Evolutionary conservation across 2,797 vertebrate genomes (phyloP), one percentile per base, ranked within the genome.

Genomic region (Graptemys geographica): DNA sequence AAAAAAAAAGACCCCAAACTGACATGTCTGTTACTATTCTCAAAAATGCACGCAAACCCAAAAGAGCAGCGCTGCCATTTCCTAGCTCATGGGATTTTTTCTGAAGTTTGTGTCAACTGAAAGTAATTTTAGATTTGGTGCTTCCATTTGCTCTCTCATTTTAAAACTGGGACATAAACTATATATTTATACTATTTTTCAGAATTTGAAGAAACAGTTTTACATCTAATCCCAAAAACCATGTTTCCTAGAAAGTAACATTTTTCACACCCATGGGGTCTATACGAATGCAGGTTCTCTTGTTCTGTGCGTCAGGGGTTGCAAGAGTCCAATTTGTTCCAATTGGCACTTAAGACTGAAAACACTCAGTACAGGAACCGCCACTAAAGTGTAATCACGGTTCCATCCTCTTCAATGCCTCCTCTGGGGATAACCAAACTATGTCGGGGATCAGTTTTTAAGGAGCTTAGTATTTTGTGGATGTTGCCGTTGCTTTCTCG

Each of bases 341-440:
- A 94, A 57, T 92, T 94, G 95, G 97, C 96, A 97, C 95, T 97
- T 97, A 95, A 94, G 97, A 96, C 94, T 93, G 87, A 90, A 94
- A 95, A 83, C 4, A 95, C 49, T 94, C 15, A 85, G 62, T 86
- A 28, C 5, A 23, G 82, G 62, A 93, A 87, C 56, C 52, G 52
- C 80, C 82, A 90, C 99, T 99, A 99, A 98, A 99, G 99, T 5
- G 99, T 99, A 91, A 99, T 99, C 79, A 99, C 99, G 0, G 99
- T 99, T 96, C 99, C 99, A 0, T 99, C 99, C 97, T 99, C 99
- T 97, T 99, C 99, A 6, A 99, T 99, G 10, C 99, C 99, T 79
- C 99, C 99, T n/a, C 98, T 98, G 62, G 99, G 99, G 94, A 99
- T 98, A 49, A 99, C 98, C 81, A 99, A 98, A 96, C 99, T 99